Percentiles rank a stretch among this genome's conserved stretches.
Conservation (phyloP, 2,888 invertebrate species). For the Melinaea marsaeus region DNA sequence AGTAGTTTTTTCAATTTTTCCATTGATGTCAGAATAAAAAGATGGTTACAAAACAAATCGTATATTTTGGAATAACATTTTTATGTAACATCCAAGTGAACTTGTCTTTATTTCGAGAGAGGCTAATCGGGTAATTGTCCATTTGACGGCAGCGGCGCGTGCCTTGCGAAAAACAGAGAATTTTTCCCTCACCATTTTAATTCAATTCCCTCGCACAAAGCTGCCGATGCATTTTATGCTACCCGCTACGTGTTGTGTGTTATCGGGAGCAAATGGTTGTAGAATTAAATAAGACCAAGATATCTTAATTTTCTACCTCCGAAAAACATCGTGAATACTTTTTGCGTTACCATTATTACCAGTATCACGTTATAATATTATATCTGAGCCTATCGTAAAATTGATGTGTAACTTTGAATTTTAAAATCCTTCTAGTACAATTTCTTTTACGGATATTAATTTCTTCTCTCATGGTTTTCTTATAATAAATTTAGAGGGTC, state of each 20-base stretch:
- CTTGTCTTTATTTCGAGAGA: conserved; percentile 38
- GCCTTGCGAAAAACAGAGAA: conserved; percentile 65
- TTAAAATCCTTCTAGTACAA: too few species aligned
- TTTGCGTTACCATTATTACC: conserved; percentile 31
- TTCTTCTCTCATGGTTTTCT: too few species aligned
- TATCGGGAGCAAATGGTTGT: conserved; percentile 58
- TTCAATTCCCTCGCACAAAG: conserved; percentile 69
- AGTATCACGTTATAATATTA: conserved; percentile 9
- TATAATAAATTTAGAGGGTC: too few species aligned
- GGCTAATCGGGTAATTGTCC: conserved; percentile 64
- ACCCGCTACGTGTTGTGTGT: conserved; percentile 46
- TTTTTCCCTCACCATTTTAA: conserved; percentile 66
- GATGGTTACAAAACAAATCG: conserved; percentile 5
- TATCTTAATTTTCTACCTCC: conserved; percentile 61
- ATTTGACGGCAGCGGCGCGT: conserved; percentile 69
- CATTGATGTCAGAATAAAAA: too few species aligned
- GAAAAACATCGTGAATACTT: conserved; percentile 22
- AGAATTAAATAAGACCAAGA: conserved; percentile 58
- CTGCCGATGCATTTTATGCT: conserved; percentile 49
- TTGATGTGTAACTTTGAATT: too few species aligned
- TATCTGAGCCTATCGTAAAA: too few species aligned
- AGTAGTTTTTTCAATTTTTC: too few species aligned
- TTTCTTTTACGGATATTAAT: too few species aligned
- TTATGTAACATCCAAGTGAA: conserved; percentile 42
- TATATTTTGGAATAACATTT: conserved; percentile 40